Conservation (phyloP, 1,140 invertebrate species). For the Pinna nobilis region DNA sequence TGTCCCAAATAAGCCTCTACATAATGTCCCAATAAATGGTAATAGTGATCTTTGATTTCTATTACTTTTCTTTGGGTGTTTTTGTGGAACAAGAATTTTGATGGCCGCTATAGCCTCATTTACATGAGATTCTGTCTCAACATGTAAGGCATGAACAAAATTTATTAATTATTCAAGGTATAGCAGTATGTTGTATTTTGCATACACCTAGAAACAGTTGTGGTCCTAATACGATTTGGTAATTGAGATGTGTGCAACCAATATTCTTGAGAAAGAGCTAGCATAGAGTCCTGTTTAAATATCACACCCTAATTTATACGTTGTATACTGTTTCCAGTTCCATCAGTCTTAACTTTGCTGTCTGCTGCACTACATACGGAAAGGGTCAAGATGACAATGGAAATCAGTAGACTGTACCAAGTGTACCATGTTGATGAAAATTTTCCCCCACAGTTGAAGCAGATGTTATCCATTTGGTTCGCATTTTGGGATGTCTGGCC, state of each 20-base stretch:
- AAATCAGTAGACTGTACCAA: too few relatives aligned
- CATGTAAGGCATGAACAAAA: background rate
- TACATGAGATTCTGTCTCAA: background rate
- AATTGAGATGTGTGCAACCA: too few relatives aligned
- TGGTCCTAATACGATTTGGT: too few relatives aligned
- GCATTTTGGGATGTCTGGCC: background rate
- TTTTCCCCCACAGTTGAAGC: background rate
- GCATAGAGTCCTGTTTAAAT: too few relatives aligned
- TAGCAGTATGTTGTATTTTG: background rate
- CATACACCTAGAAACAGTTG: background rate
- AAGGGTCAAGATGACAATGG: too few relatives aligned
- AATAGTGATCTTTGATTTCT: background rate
- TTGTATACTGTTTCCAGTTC: too few relatives aligned
- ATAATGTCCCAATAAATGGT: slow-evolving; percentile 8
- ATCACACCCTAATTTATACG: too few relatives aligned
- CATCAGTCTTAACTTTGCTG: too few relatives aligned
- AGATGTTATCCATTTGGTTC: background rate
- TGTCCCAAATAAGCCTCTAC: background rate
- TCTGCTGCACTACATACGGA: too few relatives aligned
- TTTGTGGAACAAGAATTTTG: background rate
- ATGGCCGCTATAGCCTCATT: background rate
- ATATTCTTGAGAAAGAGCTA: too few relatives aligned
- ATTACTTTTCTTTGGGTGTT: background rate
- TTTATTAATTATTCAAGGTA: background rate
- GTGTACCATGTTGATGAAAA: too few relatives aligned